Conservation (phyloP, 92 coral and sea anemone genomes). For the Scolanthus callimorphus region DNA sequence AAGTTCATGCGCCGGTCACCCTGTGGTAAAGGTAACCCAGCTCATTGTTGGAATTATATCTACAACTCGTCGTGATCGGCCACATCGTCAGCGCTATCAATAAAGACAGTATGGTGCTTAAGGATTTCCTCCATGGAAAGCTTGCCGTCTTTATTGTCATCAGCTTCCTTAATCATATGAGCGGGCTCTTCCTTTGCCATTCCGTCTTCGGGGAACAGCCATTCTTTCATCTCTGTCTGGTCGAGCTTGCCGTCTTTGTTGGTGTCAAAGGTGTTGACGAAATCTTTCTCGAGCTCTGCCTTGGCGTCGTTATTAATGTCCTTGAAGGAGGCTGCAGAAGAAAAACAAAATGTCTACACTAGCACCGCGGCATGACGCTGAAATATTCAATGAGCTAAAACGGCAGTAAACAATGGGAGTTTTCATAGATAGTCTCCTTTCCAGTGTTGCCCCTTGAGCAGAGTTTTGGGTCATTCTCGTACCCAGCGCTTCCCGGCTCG, state of each 20-base stretch:
- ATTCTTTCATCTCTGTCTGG: constrained; percentile 56
- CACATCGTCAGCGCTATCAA: constrained; percentile 50
- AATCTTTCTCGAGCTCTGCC: constrained; percentile 78
- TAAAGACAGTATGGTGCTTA: constrained; percentile 63
- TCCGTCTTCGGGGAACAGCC: constrained; percentile 88
- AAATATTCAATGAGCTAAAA: no score
- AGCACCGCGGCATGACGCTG: no score
- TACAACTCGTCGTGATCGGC: constrained; percentile 74
- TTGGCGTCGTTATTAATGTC: constrained; percentile 75
- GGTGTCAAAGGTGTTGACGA: constrained; percentile 55
- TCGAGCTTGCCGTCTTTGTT: constrained; percentile 74
- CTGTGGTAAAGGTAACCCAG: no score
- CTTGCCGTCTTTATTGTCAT: constrained; percentile 81
- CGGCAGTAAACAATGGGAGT: no score
- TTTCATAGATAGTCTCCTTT: no score
- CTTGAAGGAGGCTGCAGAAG: constrained; percentile 55
- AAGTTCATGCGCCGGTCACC: no score
- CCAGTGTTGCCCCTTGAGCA: no score
- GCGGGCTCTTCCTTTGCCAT: constrained; percentile 77
- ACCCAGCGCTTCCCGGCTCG: no score
- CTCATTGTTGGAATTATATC: constrained; percentile 3
- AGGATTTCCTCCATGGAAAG: constrained; percentile 78
- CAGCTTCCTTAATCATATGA: constrained; percentile 78
- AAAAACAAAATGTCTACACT: no score
- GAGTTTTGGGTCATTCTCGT: no score